phyloP scores from a whole-genome alignment of 2,888 invertebrate species.

The Oeneis ivallda region DNA sequence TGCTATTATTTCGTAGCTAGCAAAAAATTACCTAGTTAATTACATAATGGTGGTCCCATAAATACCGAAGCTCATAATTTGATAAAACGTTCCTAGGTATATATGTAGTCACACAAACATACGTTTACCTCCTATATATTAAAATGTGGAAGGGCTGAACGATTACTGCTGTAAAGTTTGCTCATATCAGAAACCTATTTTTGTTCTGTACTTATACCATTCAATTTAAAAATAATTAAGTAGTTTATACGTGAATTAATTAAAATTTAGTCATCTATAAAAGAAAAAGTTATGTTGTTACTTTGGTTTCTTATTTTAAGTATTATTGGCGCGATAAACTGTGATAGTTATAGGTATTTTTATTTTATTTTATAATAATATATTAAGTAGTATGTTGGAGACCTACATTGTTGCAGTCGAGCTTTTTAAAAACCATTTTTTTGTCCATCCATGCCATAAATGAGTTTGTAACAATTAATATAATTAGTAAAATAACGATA shows the following conservation, averaged over 20 bases:
- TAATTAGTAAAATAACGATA: no score
- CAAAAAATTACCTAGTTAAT: no score
- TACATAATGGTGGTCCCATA: no score
- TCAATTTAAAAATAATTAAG: neutral
- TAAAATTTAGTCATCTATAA: no score
- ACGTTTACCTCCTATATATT: neutral
- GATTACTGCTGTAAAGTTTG: neutral
- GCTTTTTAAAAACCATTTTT: no score
- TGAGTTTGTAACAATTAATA: no score
- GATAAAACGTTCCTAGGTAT: neutral
- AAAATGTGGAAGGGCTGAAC: neutral
- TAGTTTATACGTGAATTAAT: no score
- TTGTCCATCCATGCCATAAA: no score
- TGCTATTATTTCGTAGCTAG: no score
- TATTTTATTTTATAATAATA: neutral
- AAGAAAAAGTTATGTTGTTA: neutral
- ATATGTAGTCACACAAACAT: neutral
- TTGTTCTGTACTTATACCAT: neutral
- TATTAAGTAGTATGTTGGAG: neutral
- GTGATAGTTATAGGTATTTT: neutral
- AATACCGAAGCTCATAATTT: neutral
- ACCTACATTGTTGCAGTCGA: no score
- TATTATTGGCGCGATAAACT: neutral
- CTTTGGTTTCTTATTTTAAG: neutral
- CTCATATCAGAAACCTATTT: neutral